phyloP scores from a whole-genome alignment of 2,113 vertebrate species.

The Phylloscopus trochilus region DNA sequence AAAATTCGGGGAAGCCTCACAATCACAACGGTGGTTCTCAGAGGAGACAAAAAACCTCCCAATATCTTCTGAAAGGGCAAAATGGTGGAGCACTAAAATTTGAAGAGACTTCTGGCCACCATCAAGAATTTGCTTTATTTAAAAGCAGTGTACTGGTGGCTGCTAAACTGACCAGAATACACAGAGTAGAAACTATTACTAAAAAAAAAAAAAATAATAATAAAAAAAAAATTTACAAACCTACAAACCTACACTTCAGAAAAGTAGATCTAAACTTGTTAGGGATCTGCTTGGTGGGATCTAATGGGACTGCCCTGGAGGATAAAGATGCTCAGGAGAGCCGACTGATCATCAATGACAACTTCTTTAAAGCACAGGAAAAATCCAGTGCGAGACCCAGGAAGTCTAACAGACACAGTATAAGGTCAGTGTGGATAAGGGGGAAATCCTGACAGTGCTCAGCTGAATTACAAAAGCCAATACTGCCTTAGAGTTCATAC shows the following conservation, averaged over 20 bases:
- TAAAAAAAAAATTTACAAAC: accelerated
- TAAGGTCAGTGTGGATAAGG: neutral
- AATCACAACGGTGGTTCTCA: neutral
- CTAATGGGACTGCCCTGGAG: neutral
- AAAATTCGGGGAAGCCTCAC: neutral
- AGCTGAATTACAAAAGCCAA: neutral
- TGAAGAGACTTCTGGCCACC: neutral
- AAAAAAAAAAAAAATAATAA: neutral
- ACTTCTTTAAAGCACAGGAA: neutral
- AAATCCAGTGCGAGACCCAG: neutral
- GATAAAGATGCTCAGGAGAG: neutral
- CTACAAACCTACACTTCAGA: neutral
- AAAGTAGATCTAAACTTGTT: neutral
- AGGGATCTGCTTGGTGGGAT: neutral
- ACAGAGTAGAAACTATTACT: neutral
- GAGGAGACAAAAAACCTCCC: accelerated
- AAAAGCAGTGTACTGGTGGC: neutral
- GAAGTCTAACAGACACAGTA: neutral
- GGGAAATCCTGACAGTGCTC: neutral
- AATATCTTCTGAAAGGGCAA: neutral
- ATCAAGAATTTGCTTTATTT: neutral
- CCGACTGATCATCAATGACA: neutral
- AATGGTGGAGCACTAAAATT: neutral
- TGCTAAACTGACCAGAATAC: neutral
- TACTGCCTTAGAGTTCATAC: neutral